phyloP scores from a whole-genome alignment of 2,797 vertebrate genomes.

The Tapera naevia region DNA sequence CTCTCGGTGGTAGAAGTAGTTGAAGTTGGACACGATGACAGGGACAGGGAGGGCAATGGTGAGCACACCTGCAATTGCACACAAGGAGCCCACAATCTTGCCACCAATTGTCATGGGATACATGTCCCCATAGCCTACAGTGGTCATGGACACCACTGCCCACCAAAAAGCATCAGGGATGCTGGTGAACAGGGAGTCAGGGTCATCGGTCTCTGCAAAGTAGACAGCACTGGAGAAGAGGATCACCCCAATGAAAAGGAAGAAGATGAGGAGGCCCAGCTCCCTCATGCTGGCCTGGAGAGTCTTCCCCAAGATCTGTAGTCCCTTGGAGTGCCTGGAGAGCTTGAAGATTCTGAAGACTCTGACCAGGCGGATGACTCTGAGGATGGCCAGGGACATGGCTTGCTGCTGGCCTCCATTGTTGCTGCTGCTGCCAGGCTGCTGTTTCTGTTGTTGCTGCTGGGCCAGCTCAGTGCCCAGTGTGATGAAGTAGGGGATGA shows the following conservation, averaged over 20 bases:
- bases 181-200: constrained; percentile 87
- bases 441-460: constrained; percentile 78
- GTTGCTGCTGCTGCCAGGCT: constrained; percentile 55
- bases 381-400: constrained; percentile 95
- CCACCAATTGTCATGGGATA: constrained; percentile 93
- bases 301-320: constrained; percentile 93
- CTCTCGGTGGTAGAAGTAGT: constrained; percentile 96
- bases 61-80: constrained; percentile 91
- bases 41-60: constrained; percentile 93
- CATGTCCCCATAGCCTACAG: constrained; percentile 95
- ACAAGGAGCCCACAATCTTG: constrained; percentile 93
- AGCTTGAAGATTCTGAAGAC: constrained; percentile 98
- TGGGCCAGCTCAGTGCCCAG: constrained; percentile 89
- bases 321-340: constrained; percentile 93
- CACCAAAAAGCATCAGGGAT: constrained; percentile 98
- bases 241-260: constrained; percentile 91
- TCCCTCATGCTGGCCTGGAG: constrained; percentile 92
- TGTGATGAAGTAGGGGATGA: constrained; percentile 94
- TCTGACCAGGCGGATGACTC: constrained; percentile 93
- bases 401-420: constrained; percentile 90
- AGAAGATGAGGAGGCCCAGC: constrained; percentile 92
- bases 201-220: constrained; percentile 93
- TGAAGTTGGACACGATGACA: constrained; percentile 96
- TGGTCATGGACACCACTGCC: constrained; percentile 97
- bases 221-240: constrained; percentile 95